Evolutionary conservation across 2,797 vertebrate genomes (phyloP).

Genomic region (Mormyrops attenuatus): DNA sequence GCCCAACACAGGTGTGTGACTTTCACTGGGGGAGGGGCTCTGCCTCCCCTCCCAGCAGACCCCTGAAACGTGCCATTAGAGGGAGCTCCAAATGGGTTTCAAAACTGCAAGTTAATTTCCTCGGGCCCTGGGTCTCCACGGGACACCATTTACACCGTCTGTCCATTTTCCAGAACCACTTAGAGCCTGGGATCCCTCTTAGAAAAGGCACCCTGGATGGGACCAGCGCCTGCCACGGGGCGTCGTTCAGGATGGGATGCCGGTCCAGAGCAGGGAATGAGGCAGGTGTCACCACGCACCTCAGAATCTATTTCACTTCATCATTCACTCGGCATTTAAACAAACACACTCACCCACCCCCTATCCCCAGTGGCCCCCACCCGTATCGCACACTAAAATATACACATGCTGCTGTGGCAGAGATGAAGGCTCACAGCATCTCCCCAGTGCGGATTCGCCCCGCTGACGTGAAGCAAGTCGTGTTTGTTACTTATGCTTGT

Average conservation of each 20-base stretch:
- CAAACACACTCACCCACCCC: background rate
- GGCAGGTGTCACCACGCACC: background rate
- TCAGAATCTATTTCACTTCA: background rate
- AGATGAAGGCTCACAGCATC: background rate
- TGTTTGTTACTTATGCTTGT: background rate
- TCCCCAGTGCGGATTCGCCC: background rate
- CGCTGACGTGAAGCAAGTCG: background rate
- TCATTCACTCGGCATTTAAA: background rate
- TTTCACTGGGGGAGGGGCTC: background rate
- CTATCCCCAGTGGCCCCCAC: background rate
- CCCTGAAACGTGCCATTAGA: constrained; percentile 34
- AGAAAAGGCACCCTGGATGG: background rate
- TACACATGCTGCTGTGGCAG: background rate
- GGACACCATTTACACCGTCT: background rate
- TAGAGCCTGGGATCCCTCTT: background rate
- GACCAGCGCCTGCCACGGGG: background rate
- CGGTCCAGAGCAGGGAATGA: background rate
- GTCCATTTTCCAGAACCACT: background rate
- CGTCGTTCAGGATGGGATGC: background rate
- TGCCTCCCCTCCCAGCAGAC: constrained; percentile 17
- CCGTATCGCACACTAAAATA: background rate
- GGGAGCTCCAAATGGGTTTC: constrained; percentile 27
- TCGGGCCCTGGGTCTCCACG: background rate
- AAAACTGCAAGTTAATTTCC: constrained; percentile 28
- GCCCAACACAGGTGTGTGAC: background rate